phyloP scores from a whole-genome alignment of 37 sponge, comb jelly and placozoan species.

The Ianthella basta region DNA sequence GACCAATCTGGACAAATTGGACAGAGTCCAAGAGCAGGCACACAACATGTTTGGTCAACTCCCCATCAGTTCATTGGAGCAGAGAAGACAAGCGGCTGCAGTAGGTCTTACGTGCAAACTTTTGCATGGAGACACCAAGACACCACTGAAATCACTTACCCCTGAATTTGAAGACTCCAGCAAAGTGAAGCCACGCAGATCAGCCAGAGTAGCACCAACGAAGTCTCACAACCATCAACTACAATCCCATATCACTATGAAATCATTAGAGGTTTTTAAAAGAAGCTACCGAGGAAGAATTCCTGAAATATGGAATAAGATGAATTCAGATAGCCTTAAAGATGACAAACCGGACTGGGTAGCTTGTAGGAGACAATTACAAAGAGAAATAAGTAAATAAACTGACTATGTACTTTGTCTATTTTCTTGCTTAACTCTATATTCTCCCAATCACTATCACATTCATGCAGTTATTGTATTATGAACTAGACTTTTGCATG shows the following conservation, averaged over 20 bases:
- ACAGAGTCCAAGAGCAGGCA: conserved; percentile 29
- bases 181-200: background rate
- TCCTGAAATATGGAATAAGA: background rate
- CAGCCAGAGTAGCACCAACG: conserved; percentile 2
- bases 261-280: conserved; percentile 13
- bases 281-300: conserved; percentile 17
- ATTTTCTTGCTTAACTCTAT: too few species aligned
- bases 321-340: conserved; percentile 6
- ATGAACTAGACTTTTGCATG: too few species aligned
- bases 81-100: background rate
- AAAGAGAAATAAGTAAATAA: conserved; percentile 22
- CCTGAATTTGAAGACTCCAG: background rate
- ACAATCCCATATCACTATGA: background rate
- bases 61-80: background rate
- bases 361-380: conserved; percentile 8
- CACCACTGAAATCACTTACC: conserved; percentile 13
- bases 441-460: too few species aligned
- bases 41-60: background rate
- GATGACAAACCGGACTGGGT: background rate
- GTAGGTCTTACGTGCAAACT: conserved; percentile 4
- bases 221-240: background rate
- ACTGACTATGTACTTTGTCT: too few species aligned
- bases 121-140: background rate
- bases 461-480: too few species aligned
- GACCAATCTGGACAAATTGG: background rate